Evolutionary conservation across 2,888 invertebrate genomes (phyloP).

Genomic region (Thera britannica): DNA sequence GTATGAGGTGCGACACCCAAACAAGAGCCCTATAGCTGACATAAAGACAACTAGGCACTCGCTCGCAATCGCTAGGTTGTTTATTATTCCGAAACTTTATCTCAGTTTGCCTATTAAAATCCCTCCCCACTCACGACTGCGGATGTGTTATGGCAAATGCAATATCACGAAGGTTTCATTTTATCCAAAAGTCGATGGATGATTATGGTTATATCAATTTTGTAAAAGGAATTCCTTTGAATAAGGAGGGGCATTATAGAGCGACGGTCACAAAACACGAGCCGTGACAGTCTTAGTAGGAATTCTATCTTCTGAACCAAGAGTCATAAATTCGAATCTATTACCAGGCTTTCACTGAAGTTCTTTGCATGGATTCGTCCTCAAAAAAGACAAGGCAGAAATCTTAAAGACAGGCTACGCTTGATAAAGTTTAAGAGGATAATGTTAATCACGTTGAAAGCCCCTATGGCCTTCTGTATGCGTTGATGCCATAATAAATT

Average conservation of each 20-base stretch:
- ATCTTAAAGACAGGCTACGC: not conserved
- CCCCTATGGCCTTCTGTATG: too few relatives aligned
- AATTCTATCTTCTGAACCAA: constrained; percentile 13
- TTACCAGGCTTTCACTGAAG: not conserved
- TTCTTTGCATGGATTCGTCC: not conserved
- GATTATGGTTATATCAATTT: constrained; percentile 35
- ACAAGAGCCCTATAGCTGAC: not conserved
- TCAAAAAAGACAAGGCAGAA: not conserved
- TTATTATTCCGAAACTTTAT: constrained; percentile 26
- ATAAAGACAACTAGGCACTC: constrained; percentile 10
- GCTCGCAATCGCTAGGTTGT: constrained; percentile 16
- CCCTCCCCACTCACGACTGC: constrained; percentile 41
- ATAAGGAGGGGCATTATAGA: constrained; percentile 30
- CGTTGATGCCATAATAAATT: not conserved
- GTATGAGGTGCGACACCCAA: not conserved
- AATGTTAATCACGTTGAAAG: not conserved
- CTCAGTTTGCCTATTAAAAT: constrained; percentile 39
- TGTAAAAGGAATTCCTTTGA: constrained; percentile 36
- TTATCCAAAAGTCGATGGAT: constrained; percentile 33
- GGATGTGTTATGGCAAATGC: constrained; percentile 38
- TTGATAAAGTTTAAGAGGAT: not conserved
- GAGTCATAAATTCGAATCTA: constrained; percentile 9
- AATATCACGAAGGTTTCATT: constrained; percentile 39
- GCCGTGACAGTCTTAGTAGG: constrained; percentile 17
- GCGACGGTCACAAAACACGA: constrained; percentile 27